Evolutionary conservation across 2,888 invertebrate species (phyloP).

Genomic region (Netelia fuscicornis): DNA sequence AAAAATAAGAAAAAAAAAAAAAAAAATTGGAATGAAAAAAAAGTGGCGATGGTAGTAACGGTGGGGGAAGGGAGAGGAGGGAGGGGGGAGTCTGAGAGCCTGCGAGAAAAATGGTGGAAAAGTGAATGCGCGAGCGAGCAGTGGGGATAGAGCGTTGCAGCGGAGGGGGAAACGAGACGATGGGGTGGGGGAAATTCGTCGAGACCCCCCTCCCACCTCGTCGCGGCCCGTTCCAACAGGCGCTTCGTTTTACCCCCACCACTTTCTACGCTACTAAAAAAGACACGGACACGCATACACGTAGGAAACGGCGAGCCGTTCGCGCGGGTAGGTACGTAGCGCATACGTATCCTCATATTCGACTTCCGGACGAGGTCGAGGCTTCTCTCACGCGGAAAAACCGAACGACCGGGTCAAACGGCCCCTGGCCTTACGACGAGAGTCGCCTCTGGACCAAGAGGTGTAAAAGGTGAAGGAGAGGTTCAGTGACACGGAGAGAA

Average conservation of each 20-base stretch:
- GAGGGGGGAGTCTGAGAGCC: slow-evolving; percentile 19
- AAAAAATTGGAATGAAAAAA: slow-evolving; percentile 28
- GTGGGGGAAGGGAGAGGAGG: not conserved
- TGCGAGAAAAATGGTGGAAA: slow-evolving; percentile 64
- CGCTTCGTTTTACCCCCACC: slow-evolving; percentile 50
- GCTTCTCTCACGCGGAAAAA: slow-evolving; percentile 81
- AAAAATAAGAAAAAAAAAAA: slow-evolving; percentile 38
- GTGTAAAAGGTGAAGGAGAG: slow-evolving; percentile 76
- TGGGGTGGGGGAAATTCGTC: slow-evolving; percentile 58
- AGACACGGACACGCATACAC: not conserved
- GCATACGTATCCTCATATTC: slow-evolving; percentile 59
- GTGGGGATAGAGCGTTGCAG: slow-evolving; percentile 59
- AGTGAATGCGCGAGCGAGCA: slow-evolving; percentile 46
- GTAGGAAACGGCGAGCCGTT: not conserved
- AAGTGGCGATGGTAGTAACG: not conserved
- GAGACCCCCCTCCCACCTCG: not conserved
- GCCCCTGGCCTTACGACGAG: slow-evolving; percentile 64
- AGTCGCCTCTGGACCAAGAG: slow-evolving; percentile 41
- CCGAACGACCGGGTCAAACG: slow-evolving; percentile 83
- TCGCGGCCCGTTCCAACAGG: slow-evolving; percentile 19
- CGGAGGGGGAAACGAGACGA: slow-evolving; percentile 56
- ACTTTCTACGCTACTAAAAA: not conserved
- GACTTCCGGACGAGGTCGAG: slow-evolving; percentile 80
- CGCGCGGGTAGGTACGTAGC: not conserved
- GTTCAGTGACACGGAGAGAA: slow-evolving; percentile 83